Percentiles rank a stretch among this genome's conserved stretches.
Evolutionary conservation across 1,140 invertebrate genomes (phyloP).

Genomic region (Dolichoris vasculosae): DNA sequence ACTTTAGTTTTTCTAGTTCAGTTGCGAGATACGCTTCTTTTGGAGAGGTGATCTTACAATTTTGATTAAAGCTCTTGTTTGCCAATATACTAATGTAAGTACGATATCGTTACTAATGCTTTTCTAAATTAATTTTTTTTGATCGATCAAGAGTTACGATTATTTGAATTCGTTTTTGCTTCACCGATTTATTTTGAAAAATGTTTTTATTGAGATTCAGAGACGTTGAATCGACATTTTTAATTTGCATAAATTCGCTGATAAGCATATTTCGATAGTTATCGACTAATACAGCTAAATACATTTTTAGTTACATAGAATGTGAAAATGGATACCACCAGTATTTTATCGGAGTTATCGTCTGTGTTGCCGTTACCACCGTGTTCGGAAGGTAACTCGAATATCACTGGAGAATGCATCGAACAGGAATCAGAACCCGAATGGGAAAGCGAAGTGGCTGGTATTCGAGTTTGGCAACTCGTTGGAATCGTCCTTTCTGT

Average conservation of each 20-base stretch:
- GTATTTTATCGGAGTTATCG: conserved; percentile 3
- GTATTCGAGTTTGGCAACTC: conserved; percentile 70
- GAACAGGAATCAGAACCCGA: conserved; percentile 46
- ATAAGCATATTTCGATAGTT: no score
- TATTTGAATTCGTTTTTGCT: no score
- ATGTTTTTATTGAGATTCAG: no score
- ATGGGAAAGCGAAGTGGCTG: conserved; percentile 67
- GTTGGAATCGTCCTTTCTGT: conserved; percentile 69
- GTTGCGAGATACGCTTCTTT: not conserved
- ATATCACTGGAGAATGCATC: not conserved
- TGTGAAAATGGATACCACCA: conserved; percentile 26
- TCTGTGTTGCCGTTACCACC: not conserved
- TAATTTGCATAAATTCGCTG: no score
- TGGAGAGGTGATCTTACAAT: not conserved
- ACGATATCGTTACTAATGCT: not conserved
- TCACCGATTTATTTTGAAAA: no score
- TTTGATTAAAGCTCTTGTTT: not conserved
- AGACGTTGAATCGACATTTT: no score
- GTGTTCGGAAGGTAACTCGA: not conserved
- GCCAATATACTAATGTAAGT: not conserved
- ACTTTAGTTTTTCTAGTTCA: conserved; percentile 27
- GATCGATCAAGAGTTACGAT: no score
- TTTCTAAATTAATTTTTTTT: not conserved
- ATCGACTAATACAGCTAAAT: not conserved
- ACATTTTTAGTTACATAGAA: not conserved